A percentile compares a stretch with the other conserved stretches of the same genome.
Conservation (phyloP, 2,113 vertebrate genomes). For the Podilymbus podiceps region DNA sequence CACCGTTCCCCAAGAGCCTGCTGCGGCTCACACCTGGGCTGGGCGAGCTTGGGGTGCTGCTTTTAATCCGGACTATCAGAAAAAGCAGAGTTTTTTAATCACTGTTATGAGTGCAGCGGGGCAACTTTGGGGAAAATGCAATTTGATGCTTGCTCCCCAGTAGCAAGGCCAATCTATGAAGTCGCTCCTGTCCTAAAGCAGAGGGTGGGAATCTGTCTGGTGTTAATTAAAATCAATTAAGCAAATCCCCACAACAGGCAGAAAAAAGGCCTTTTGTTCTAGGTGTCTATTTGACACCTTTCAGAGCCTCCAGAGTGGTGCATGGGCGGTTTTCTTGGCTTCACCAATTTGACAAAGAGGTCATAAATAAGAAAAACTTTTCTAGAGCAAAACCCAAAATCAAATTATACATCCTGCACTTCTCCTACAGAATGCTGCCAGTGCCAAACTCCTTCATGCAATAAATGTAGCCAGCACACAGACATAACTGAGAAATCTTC, state of each 20-base stretch:
- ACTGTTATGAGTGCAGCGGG: not conserved
- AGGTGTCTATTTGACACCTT: not conserved
- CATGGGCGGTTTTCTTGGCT: not conserved
- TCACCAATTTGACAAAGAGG: not conserved
- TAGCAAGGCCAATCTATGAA: not conserved
- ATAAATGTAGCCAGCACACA: not conserved
- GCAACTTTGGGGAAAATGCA: not conserved
- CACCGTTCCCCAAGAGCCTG: fast-evolving
- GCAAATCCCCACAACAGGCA: not conserved
- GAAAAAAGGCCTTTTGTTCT: not conserved
- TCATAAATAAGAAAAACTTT: not conserved
- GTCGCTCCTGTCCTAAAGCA: not conserved
- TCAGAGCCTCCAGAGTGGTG: not conserved
- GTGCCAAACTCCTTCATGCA: not conserved
- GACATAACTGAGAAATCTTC: not conserved
- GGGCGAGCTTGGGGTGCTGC: not conserved
- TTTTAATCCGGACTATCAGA: not conserved
- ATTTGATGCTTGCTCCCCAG: not conserved
- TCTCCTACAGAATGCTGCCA: not conserved
- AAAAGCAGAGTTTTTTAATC: not conserved
- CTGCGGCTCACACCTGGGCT: not conserved
- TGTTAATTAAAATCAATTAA: not conserved
- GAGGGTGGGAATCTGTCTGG: not conserved
- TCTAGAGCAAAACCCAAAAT: not conserved
- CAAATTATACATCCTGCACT: not conserved